Conservation (phyloP, 2,797 vertebrate genomes). For the Loris lydekkerianus region DNA sequence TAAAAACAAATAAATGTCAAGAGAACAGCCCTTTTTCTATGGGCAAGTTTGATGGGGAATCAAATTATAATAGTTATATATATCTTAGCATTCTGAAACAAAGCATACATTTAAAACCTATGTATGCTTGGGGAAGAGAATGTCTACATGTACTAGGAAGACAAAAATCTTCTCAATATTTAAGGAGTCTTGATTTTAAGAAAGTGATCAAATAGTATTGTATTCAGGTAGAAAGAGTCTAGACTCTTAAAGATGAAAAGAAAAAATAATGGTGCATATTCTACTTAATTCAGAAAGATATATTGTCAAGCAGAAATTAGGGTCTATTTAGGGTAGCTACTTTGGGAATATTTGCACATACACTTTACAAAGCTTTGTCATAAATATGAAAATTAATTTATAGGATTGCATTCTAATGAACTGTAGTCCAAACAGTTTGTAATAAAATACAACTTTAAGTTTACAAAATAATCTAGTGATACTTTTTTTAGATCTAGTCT, state of each 20-base stretch:
- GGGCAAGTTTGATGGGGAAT: conserved; percentile 11
- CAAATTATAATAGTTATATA: neutral
- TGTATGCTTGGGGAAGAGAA: neutral
- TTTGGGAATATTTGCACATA: conserved; percentile 18
- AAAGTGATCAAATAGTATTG: neutral
- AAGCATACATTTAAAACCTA: neutral
- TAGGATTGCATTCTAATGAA: conserved; percentile 33
- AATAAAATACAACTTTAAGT: conserved; percentile 21
- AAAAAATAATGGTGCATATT: neutral
- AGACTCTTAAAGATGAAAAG: conserved; percentile 21
- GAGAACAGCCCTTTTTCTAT: conserved; percentile 17
- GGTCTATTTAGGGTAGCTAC: neutral
- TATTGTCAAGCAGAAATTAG: conserved; percentile 14
- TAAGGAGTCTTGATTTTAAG: conserved; percentile 9
- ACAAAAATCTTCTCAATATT: conserved; percentile 37
- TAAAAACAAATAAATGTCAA: conserved; percentile 47
- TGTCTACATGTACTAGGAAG: neutral
- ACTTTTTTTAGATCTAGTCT: conserved; percentile 48
- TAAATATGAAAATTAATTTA: conserved; percentile 64
- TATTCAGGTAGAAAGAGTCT: neutral
- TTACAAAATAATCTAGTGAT: conserved; percentile 40
- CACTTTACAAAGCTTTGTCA: conserved; percentile 6
- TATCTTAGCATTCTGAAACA: neutral
- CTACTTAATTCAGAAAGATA: neutral
- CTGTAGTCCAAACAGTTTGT: neutral